Evolutionary conservation across 1,140 invertebrate species (phyloP).

Genomic region (Apocrypta bakeri): DNA sequence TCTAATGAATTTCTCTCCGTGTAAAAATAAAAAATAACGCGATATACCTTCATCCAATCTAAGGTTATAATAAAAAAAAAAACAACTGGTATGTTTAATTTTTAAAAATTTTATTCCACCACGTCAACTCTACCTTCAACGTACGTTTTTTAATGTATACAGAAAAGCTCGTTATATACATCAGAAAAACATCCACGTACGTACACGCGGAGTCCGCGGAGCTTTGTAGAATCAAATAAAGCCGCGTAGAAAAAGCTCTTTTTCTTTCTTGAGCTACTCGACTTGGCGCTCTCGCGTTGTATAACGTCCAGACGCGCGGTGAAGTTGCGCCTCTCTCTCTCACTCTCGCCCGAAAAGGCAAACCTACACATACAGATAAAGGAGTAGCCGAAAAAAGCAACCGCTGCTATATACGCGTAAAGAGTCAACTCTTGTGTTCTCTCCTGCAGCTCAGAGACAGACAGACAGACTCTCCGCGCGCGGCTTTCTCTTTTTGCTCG

Average conservation of each 20-base stretch:
- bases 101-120: background rate
- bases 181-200: background rate
- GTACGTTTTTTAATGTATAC: background rate
- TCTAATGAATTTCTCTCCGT: no score
- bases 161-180: no score
- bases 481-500: constrained; percentile 26
- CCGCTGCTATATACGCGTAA: background rate
- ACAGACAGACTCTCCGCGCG: background rate
- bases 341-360: background rate
- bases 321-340: background rate
- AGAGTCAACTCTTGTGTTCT: constrained; percentile 17
- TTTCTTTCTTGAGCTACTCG: background rate
- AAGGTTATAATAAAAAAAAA: no score
- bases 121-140: background rate
- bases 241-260: background rate
- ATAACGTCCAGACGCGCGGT: background rate
- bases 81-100: background rate
- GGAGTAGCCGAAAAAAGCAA: background rate
- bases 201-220: background rate
- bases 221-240: background rate
- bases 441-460: background rate
- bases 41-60: no score
- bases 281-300: background rate
- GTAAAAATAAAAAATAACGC: no score
- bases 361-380: background rate